A percentile compares a stretch with the other conserved stretches of the same genome.
phyloP scores from a whole-genome alignment of 2,113 vertebrate genomes.

The Ranitomeya variabilis region DNA sequence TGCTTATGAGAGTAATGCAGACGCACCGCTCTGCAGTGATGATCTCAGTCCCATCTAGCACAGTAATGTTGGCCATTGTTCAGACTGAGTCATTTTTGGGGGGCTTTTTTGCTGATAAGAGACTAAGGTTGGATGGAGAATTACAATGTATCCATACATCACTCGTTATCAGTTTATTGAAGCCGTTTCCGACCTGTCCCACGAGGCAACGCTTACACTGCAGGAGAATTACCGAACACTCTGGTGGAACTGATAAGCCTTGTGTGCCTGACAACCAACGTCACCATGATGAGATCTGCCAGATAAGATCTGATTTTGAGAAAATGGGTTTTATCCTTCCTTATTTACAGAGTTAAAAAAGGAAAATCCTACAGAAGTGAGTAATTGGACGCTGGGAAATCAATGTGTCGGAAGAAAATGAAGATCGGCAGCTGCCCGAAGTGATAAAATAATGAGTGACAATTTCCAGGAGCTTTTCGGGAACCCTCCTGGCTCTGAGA shows the following conservation, averaged over 20 bases:
- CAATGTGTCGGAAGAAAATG: not conserved
- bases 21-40: not conserved
- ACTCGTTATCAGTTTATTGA: not conserved
- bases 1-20: no score
- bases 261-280: not conserved
- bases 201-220: not conserved
- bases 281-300: not conserved
- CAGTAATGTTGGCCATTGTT: not conserved
- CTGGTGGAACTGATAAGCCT: constrained; percentile 8
- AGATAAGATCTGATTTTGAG: not conserved
- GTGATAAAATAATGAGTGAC: not conserved
- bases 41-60: not conserved
- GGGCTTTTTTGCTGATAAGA: not conserved
- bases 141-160: not conserved
- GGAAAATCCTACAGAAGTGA: not conserved
- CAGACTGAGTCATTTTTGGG: not conserved
- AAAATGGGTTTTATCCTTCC: constrained; percentile 16
- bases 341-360: not conserved
- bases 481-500: not conserved
- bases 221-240: not conserved
- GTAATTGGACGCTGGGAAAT: not conserved
- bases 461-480: not conserved
- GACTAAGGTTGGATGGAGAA: not conserved
- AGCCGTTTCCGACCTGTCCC: not conserved
- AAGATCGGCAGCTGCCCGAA: not conserved